These are phyloP conservation scores for Machimus rusticus DNA, from an alignment of 2,888 invertebrate species.

Conservation along the genomic window DNA sequence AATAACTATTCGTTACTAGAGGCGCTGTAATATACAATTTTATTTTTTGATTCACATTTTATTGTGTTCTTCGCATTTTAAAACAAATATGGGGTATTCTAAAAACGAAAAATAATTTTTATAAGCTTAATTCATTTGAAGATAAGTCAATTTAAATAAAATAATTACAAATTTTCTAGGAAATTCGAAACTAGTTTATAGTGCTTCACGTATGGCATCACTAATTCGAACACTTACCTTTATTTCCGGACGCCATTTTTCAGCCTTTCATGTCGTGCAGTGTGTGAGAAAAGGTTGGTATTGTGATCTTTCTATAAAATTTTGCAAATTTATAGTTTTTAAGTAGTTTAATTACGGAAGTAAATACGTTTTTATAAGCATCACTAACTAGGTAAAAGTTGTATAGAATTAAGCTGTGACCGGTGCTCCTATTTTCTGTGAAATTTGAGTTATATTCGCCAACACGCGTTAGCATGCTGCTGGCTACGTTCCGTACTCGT, in stretches of 20 bases:
- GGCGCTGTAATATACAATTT: background rate
- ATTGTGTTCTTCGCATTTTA: background rate
- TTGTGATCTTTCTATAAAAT: background rate
- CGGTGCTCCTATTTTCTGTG: background rate
- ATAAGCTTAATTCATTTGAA: background rate
- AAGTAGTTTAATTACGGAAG: background rate
- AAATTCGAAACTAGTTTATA: background rate
- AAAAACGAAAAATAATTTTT: background rate
- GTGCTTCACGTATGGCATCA: background rate
- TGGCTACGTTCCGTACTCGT: background rate
- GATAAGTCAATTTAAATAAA: background rate
- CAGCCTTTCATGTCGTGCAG: slow-evolving; percentile 25
- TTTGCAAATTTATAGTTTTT: background rate
- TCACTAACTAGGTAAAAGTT: background rate
- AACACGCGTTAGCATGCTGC: background rate
- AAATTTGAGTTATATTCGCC: background rate
- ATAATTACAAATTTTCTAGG: background rate
- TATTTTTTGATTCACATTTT: background rate
- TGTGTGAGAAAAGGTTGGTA: slow-evolving; percentile 21
- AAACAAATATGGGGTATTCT: background rate
- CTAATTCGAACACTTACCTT: background rate
- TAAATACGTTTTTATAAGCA: background rate
- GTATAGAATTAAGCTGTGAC: background rate
- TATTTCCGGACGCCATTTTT: slow-evolving; percentile 27
- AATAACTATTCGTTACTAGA: background rate